These are phyloP conservation scores for Ametastegia equiseti DNA, from an alignment of 2,888 invertebrate species.

Conservation along the genomic window DNA sequence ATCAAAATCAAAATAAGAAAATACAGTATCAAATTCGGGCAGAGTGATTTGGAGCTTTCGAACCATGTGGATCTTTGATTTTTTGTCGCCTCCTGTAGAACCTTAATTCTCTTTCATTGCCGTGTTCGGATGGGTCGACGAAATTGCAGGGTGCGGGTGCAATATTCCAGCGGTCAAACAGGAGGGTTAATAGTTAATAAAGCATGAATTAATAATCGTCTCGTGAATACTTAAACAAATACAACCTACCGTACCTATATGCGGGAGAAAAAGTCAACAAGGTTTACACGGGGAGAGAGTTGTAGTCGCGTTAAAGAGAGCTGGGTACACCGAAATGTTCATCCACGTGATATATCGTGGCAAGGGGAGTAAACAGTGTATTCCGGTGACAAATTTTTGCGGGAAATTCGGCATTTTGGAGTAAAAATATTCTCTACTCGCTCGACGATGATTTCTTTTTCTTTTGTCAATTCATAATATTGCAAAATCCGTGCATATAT, in stretches of 20 bases:
- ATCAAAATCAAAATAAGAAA: too few species aligned
- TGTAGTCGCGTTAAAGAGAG: not conserved
- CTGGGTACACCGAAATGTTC: too few species aligned
- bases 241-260: not conserved
- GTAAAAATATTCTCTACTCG: too few species aligned
- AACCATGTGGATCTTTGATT: not conserved
- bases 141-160: slow-evolving; percentile 35
- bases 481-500: too few species aligned
- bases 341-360: too few species aligned
- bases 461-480: too few species aligned
- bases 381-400: too few species aligned
- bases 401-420: too few species aligned
- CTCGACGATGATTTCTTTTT: too few species aligned
- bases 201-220: slow-evolving; percentile 17
- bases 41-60: not conserved
- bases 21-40: not conserved
- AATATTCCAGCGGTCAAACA: slow-evolving; percentile 43
- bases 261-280: slow-evolving; percentile 16
- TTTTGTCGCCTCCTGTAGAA: not conserved
- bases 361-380: too few species aligned
- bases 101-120: slow-evolving; percentile 28
- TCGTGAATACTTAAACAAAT: slow-evolving; percentile 36
- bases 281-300: not conserved
- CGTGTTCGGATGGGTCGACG: slow-evolving; percentile 27
- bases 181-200: slow-evolving; percentile 41